Evolutionary conservation across 2,113 vertebrate species (phyloP), one percentile per base, ranked within the genome.

Genomic region (Tachysurus vachellii): DNA sequence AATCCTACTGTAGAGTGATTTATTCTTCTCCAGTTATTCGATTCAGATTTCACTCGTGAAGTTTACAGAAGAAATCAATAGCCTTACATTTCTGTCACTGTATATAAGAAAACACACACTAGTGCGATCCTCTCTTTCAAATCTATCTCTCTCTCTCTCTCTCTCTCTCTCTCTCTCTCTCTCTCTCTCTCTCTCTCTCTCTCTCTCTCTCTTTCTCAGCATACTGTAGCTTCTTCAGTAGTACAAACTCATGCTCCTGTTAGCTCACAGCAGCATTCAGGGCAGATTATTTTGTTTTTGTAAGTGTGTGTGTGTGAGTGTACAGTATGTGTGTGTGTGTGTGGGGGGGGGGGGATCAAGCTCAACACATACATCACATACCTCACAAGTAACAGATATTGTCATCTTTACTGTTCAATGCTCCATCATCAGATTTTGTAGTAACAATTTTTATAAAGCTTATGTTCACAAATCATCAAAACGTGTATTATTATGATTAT

Each of bases 31-130:
- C 44, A 76, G 73, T 50, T 26, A 23, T 50, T 50, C 1, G 23
- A n/a, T 50, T 50, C 73, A 76, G 50, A 76, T 76, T 50, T 76
- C 73, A 50, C 44, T 14, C 44, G 21, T 13, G 11, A 12, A n/a
- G 73, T 76, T 76, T 50, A 50, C 44, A 76, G 44, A 76, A 76
- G 73, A 50, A 76, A 76, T 76, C 11, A 47, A 76, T 76, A 76
- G 73, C 73, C 73, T 76, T n/a, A 76, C 73, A 76, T 76, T 76
- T 76, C 44, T 76, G 4, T 36, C 19, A 44, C 21, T 73, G 70
- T 73, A 73, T 2, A 73, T 73, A 44, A 44, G 36, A 50, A 76
- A 26, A 50, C 21, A 53, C 36, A 73, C 70, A 44, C 19, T 44
- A 73, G 70, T 44, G 70, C 19, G 1, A 11, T 11, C 1, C 23